phyloP scores from a whole-genome alignment of 1,140 invertebrate genomes.

The honey bee (Apis mellifera) region Amel_HAv3.1 CM009935.2:7866501-7867000 shows the following conservation, averaged over 20 bases:
- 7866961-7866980: background rate
- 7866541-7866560: constrained; percentile 56
- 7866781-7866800: constrained; percentile 65
- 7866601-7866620: constrained; percentile 65
- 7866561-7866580: constrained; percentile 69
- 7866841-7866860: constrained; percentile 54
- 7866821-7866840: constrained; percentile 65
- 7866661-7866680: constrained; percentile 17
- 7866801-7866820: constrained; percentile 66
- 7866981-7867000: too few species aligned
- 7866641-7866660: background rate
- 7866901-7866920: constrained; percentile 17
- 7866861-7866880: constrained; percentile 40
- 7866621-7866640: constrained; percentile 57
- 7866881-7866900: constrained; percentile 55
- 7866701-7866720: constrained; percentile 15
- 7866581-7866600: constrained; percentile 72
- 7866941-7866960: background rate
- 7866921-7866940: constrained; percentile 14
- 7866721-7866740: constrained; percentile 11
- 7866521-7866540: constrained; percentile 73
- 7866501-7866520: constrained; percentile 67
- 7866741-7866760: constrained; percentile 3
- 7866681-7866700: background rate
- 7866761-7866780: constrained; percentile 40